Evolutionary conservation across 2,888 invertebrate species (phyloP), one percentile per base, ranked within the genome.

Genomic region (Crepidodera aurea): DNA sequence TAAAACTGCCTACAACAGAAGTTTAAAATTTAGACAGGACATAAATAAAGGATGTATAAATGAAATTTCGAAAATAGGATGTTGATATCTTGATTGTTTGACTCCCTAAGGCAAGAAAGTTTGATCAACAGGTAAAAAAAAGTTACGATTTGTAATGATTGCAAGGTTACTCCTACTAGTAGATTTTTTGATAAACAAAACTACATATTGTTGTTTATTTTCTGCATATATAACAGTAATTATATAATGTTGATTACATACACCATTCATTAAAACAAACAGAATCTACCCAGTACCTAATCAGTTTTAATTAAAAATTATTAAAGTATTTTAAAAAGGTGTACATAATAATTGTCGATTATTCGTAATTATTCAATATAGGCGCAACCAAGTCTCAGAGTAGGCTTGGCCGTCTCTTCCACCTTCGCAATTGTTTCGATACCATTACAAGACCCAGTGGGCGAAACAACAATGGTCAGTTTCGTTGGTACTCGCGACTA

Each of bases 401-500:
- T 40, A 59, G 77, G 77, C 76, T 77, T 74, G 77, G 77, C 75
- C 66, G 65, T 69, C 66, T 70, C 69, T 69, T 75, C 76, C 77
- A 77, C 77, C 77, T 77, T 74, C 74, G 75, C 75, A 71, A 73
- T 75, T 74, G 75, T 76, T 75, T 73, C 73, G 73, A 72, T 73
- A 73, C 72, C 71, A 75, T 75, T 73, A 72, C 70, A 69, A 66
- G 65, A 62, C 54, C 60, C 62, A 64, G 78, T 78, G 76, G 77
- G 78, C 75, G 77, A 73, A 67, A 70, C 68, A 71, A 75, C 74
- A 78, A 78, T 78, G 78, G 78, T 78, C 78, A 78, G 78, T 77
- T 75, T 73, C 68, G 73, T 73, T 70, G 70, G 65, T 70, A 67
- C 66, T 68, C 56, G 67, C 66, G 65, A 66, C 65, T 70, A 68